Evolutionary conservation across 2,888 invertebrate genomes (phyloP).

Genomic region (Phortica magna): DNA sequence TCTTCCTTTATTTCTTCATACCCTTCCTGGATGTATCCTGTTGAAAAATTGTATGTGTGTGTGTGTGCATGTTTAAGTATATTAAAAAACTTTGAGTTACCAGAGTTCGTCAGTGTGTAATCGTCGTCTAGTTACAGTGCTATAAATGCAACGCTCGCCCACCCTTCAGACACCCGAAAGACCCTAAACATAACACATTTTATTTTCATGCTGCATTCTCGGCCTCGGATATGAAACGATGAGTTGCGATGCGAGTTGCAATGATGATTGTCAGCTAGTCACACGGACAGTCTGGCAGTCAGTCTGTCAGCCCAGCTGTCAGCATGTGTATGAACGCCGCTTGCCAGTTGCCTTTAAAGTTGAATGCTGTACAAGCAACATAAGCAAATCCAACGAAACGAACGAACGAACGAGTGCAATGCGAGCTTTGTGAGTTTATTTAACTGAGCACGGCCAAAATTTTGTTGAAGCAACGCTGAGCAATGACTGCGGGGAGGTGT

Average conservation of each 20-base stretch:
- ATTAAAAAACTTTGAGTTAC: conserved; percentile 36
- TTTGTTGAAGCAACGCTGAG: background rate
- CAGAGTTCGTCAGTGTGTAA: conserved; percentile 19
- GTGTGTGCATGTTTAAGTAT: conserved; percentile 32
- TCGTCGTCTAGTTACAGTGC: background rate
- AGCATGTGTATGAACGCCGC: background rate
- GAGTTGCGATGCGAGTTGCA: background rate
- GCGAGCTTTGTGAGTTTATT: background rate
- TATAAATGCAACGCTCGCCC: background rate
- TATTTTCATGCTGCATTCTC: too few species aligned
- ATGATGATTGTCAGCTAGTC: background rate
- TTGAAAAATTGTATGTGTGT: background rate
- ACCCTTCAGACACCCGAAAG: background rate
- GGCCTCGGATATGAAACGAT: background rate
- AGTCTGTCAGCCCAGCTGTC: background rate
- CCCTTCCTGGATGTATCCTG: background rate
- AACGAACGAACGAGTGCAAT: background rate
- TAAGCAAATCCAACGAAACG: conserved; percentile 4
- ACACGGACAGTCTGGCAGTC: too few species aligned
- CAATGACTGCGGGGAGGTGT: background rate
- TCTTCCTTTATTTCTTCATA: background rate
- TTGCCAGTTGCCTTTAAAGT: background rate
- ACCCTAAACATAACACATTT: too few species aligned
- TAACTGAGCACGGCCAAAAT: background rate
- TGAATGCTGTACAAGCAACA: background rate